Conservation (phyloP, 2,888 invertebrate genomes). For the Urechis unicinctus region DNA sequence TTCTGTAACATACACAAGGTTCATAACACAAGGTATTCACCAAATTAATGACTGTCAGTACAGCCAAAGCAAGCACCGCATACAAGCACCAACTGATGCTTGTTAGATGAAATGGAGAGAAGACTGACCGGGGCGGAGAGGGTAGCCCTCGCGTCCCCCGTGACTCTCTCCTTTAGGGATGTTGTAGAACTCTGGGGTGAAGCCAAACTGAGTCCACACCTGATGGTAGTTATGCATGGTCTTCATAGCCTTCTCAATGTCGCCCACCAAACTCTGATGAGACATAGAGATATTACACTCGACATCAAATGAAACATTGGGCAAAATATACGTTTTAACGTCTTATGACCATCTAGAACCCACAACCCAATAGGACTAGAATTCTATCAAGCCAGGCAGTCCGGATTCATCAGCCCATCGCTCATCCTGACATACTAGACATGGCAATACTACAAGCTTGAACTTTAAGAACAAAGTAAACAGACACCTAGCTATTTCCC, state of each 20-base stretch:
- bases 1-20: conserved; percentile 55
- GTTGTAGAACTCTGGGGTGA: conserved; percentile 96
- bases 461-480: too few relatives aligned
- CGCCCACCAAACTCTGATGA: conserved; percentile 61
- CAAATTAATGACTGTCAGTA: conserved; percentile 1
- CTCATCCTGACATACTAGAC: too few relatives aligned
- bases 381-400: too few relatives aligned
- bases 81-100: too few relatives aligned
- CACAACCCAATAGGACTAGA: not conserved
- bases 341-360: too few relatives aligned
- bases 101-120: too few relatives aligned
- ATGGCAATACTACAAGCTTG: too few relatives aligned
- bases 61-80: too few relatives aligned
- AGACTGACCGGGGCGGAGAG: conserved; percentile 75
- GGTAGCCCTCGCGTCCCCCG: conserved; percentile 80
- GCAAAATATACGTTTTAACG: too few relatives aligned
- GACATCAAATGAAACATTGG: too few relatives aligned
- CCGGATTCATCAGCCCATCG: too few relatives aligned
- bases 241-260: conserved; percentile 82
- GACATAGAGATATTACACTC: not conserved
- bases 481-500: too few relatives aligned
- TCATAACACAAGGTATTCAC: not conserved
- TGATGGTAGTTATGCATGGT: conserved; percentile 92
- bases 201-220: conserved; percentile 95
- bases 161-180: conserved; percentile 69